Evolutionary conservation across 2,113 vertebrate genomes (phyloP).

Genomic region (Barbus barbus): DNA sequence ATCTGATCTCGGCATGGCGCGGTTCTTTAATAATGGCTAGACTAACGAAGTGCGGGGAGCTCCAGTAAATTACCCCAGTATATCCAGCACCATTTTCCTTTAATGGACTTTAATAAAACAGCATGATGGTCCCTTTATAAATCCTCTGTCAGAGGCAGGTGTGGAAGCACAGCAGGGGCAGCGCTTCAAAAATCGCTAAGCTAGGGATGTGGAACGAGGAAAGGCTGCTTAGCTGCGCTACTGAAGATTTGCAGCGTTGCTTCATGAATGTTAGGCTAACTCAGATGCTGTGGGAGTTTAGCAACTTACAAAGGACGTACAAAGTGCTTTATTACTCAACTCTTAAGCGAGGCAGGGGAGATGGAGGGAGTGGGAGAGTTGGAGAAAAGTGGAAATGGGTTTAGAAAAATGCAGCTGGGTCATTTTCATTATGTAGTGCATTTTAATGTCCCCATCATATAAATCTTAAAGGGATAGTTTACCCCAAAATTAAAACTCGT

Average conservation of each 20-base stretch:
- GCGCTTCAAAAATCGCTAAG: conserved; percentile 36
- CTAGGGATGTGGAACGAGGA: conserved; percentile 18
- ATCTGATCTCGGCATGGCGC: conserved; percentile 3
- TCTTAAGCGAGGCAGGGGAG: not conserved
- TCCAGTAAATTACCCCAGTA: conserved; percentile 44
- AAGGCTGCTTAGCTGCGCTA: conserved; percentile 17
- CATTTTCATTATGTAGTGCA: not conserved
- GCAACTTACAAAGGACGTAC: conserved; percentile 24
- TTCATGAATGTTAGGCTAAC: conserved; percentile 38
- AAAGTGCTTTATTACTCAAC: conserved; percentile 42
- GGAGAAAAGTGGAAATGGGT: not conserved
- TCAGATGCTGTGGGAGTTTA: conserved; percentile 38
- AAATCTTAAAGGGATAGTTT: not conserved
- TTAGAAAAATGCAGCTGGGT: not conserved
- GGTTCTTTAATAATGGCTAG: conserved; percentile 45
- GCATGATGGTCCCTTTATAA: conserved; percentile 38
- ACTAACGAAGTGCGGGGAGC: conserved; percentile 50
- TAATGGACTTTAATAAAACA: conserved; percentile 54
- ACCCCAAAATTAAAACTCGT: not conserved
- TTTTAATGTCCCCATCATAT: not conserved
- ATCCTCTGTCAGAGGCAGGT: conserved; percentile 31
- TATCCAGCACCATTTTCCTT: conserved; percentile 10
- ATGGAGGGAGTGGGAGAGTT: not conserved
- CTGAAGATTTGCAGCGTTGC: conserved; percentile 17
- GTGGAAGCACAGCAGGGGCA: conserved; percentile 15